Base-by-base conservation (phyloP, 2,797 vertebrate genomes). In the Chloroceryle inda region DNA sequence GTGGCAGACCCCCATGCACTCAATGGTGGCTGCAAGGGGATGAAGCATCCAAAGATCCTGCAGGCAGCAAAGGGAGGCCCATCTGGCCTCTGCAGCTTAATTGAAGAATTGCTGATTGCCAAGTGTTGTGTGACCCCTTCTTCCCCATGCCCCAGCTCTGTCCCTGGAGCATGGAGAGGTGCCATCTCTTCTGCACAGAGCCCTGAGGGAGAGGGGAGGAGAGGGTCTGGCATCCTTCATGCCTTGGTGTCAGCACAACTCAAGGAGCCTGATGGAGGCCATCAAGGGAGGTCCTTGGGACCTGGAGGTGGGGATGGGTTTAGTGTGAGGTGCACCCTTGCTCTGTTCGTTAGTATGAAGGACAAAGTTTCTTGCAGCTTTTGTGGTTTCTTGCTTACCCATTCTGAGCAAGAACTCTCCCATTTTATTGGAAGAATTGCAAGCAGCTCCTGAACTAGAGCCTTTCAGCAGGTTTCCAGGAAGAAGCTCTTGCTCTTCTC, bases 61-160 rank as follows among this genome's bases (percentile, higher is more conserved):
- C 11, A 1, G 3, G 0, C 12, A 2, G 35, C 20, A 69, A 88
- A 63, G 22, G 13, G 24, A 59, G 3, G 1, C 3, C 31, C 22
- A 44, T 27, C 3, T 4, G 1, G 12, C 6, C n/a, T 42, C 16
- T 0, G 0, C 7, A 59, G 9, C 11, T 88, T 12, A 19, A 8
- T 45, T 18, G 40, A 85, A 66, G 14, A 77, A 15, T 3, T 49
- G 4, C 3, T 5, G 22, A 23, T 38, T 35, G 15, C 5, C 45
- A 71, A 42, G 9, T 19, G 23, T 47, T 56, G 2, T 2, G 2
- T 10, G 23, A 8, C 0, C 4, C 16, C 13, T 71, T 74, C 11
- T 47, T 42, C 6, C 21, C 3, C 11, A 3, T 10, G 2, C 8
- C 10, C 26, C 4, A 6, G 1, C 11, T 8, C 38, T 64, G 44